Evolutionary conservation across 2,113 vertebrate species (phyloP).

Genomic region (Naja naja): DNA sequence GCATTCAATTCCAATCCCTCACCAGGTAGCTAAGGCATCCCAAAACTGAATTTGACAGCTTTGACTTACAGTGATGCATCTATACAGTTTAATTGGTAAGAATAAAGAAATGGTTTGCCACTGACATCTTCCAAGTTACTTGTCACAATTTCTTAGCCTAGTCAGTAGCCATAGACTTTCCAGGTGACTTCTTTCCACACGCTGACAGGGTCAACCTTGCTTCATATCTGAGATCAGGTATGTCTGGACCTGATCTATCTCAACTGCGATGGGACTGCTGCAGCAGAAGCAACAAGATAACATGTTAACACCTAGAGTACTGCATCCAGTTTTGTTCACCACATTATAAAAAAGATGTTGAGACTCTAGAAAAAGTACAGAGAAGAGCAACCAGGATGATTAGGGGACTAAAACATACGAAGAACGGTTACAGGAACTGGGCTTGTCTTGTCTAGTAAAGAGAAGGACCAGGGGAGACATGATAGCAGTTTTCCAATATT

Average conservation of each 20-base stretch:
- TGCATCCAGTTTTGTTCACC: too few relatives aligned
- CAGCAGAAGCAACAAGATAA: neutral
- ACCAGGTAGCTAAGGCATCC: neutral
- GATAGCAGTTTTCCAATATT: too few relatives aligned
- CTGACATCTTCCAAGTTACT: neutral
- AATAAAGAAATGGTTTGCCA: neutral
- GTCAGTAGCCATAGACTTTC: neutral
- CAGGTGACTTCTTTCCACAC: neutral
- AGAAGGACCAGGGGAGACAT: too few relatives aligned
- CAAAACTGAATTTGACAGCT: neutral
- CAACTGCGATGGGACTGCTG: too few relatives aligned
- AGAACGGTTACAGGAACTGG: too few relatives aligned
- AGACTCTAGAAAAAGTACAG: too few relatives aligned
- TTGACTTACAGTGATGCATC: neutral
- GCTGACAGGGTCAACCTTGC: neutral
- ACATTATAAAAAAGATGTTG: too few relatives aligned
- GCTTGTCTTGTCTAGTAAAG: too few relatives aligned
- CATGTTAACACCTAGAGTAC: too few relatives aligned
- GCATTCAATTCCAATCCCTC: neutral
- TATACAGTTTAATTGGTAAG: neutral
- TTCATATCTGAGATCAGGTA: neutral
- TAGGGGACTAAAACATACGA: too few relatives aligned
- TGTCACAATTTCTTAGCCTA: neutral
- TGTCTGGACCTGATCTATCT: neutral
- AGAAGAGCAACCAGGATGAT: too few relatives aligned